phyloP scores from a whole-genome alignment of 2,888 invertebrate genomes.

The Agrotis segetum region DNA sequence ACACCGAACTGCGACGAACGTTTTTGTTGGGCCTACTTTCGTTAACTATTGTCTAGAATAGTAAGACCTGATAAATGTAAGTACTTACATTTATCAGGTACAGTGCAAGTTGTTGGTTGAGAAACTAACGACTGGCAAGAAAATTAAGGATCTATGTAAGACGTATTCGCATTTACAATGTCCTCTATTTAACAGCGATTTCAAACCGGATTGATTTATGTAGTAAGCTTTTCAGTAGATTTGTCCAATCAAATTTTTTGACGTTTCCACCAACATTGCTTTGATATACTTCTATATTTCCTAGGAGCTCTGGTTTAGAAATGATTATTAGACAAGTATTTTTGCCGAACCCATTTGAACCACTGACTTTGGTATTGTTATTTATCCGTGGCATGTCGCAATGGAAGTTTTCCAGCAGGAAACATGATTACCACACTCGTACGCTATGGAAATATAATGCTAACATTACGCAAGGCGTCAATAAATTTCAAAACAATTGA shows the following conservation, averaged over 20 bases:
- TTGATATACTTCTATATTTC: no score
- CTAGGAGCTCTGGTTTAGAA: background rate
- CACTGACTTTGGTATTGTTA: background rate
- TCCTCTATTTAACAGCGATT: background rate
- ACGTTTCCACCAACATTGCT: background rate
- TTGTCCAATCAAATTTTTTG: background rate
- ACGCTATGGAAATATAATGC: slow-evolving; percentile 57
- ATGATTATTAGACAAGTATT: background rate
- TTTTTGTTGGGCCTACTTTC: slow-evolving; percentile 47
- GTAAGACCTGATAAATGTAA: slow-evolving; percentile 24
- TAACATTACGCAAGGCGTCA: slow-evolving; percentile 58
- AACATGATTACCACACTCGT: slow-evolving; percentile 44
- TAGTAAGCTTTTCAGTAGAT: background rate
- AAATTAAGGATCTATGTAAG: background rate
- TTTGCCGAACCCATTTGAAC: no score
- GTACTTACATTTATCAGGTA: no score
- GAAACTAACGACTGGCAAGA: background rate
- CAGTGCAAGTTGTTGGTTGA: background rate
- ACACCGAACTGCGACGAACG: slow-evolving; percentile 28
- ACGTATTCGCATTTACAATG: background rate
- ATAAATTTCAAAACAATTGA: slow-evolving; percentile 69
- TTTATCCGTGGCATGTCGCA: slow-evolving; percentile 7
- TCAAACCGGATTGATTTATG: background rate
- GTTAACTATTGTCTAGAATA: slow-evolving; percentile 44
- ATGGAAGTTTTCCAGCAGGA: slow-evolving; percentile 46